Evolutionary conservation across 1,140 invertebrate species (phyloP), one percentile per base, ranked within the genome.

Genomic region (Philaenus spumarius): DNA sequence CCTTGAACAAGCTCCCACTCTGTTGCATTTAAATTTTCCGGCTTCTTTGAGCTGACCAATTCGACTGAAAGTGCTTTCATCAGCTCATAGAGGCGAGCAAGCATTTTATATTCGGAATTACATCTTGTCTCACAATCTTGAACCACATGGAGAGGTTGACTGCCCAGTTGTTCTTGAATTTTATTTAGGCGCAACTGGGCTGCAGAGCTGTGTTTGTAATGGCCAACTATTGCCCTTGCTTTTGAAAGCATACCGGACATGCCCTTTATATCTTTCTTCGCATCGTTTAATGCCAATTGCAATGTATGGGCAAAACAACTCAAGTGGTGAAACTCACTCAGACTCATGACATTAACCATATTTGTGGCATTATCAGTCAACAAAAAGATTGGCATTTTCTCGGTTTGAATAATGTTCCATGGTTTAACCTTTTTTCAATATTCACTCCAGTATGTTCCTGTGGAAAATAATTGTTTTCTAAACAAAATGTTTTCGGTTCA

Each of bases 311-410:
- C 62, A 56, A 45, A 64, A 51, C 62, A 64, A 42, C 50, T 40
- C 46, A 64, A 64, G 56, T 60, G 56, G 39, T 54, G 40, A 24
- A n/a, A 64, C 7, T 39, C n/a, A 24, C 15, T 24, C 9, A 50
- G 24, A 22, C 58, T 17, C 23, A 55, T 37, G 22, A 52, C 60
- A 15, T 43, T 56, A 15, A 51, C 39, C 15, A 65, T 65, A 39
- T 66, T 65, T 1, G 61, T 37, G 19, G 51, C 64, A 54, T 66
- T 65, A 43, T 66, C 60, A 6, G 61, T 62, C 14, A 69, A 47
- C 30, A 52, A 57, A 22, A 67, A 46, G 15, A 63, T 23, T 9
- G 26, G 15, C 26, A 24, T 50, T 6, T 30, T 22, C 47, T 67
- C 61, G 62, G 64, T 66, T 42, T 63, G 37, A 40, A 58, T 6